A percentile compares a stretch with the other conserved stretches of the same genome.
Conservation (phyloP, 1,140 invertebrate species). For the Oncopeltus fasciatus region DNA sequence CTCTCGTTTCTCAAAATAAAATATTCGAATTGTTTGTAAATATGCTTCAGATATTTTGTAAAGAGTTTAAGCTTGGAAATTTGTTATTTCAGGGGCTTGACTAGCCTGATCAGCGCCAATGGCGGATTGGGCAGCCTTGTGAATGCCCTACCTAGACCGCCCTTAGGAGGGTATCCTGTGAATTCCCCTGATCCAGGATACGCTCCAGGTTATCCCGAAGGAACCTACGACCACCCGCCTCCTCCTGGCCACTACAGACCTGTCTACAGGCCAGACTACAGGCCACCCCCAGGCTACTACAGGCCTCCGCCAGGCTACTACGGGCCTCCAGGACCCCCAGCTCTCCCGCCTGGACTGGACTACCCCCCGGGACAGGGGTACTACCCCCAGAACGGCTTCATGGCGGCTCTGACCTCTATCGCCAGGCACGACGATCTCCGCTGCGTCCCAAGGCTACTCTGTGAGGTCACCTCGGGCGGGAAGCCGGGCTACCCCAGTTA, state of each 20-base stretch:
- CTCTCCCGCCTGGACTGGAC: not conserved
- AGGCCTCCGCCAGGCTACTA: not conserved
- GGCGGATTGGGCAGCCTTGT: constrained; percentile 9
- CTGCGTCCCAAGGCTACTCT: constrained; percentile 60
- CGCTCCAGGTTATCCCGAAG: constrained; percentile 3
- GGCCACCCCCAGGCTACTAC: not conserved
- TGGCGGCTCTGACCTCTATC: constrained; percentile 50
- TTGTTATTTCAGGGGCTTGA: constrained; percentile 21
- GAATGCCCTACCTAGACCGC: not conserved
- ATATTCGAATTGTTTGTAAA: no score
- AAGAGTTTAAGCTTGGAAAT: no score
- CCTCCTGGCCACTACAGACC: not conserved
- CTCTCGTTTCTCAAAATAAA: no score
- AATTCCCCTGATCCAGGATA: not conserved
- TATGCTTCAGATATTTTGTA: no score
- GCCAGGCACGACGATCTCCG: constrained; percentile 57
- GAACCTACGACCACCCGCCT: not conserved
- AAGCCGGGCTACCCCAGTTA: constrained; percentile 32
- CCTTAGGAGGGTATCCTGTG: not conserved
- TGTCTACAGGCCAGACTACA: not conserved
- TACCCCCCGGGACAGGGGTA: not conserved
- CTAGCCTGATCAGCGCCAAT: constrained; percentile 17
- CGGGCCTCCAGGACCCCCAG: constrained; percentile 6
- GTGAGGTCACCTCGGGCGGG: constrained; percentile 52
- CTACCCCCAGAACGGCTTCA: constrained; percentile 24